Base-by-base conservation (phyloP, 2,113 vertebrate genomes). In the Esox niger region DNA sequence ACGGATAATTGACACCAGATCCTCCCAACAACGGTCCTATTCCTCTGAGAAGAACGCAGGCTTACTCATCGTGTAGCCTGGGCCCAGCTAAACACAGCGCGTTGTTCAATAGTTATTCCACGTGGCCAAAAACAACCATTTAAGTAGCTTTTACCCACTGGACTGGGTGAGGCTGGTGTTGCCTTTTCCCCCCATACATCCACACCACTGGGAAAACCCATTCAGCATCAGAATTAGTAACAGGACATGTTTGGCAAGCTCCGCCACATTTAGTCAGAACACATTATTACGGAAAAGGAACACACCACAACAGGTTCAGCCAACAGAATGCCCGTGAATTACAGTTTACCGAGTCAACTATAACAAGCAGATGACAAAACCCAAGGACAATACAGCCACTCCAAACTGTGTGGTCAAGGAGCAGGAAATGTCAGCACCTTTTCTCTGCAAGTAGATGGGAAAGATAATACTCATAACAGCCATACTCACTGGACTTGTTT, bases 1-100 rank as follows among this genome's bases (percentile, higher is more conserved):
- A 4, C 56, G 55, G 66, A 69, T 87, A 83, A 88, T 85, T 78
- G 86, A 79, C 70, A 78, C 71, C 82, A 86, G 80, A 79, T 76
- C 59, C 75, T 43, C 38, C 25, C 5, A 79, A 64, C 64, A 59
- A 43, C 56, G 63, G 70, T 73, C 66, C 61, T 66, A 68, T 66
- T 73, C 46, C 58, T 66, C 70, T 79, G 75, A 66, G 27, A 62
- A 71, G 81, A 68, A 75, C 58, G 58, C 23, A 27, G 20, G 21
- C 58, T 72, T 27, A 17, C 57, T 30, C 29, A 17, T 30, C 26
- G 20, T 59, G 57, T 30, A 30, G 52, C 23, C 35, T 6, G 4
- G n/a, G 47, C 47, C 47, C 21, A 52, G 47, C 47, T 52, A 52
- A 52, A 17, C 8, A 52, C 47, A 52, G 15, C 17, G 21, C 8